Evolutionary conservation across 1,140 invertebrate genomes (phyloP).

Genomic region (Listronotus bonariensis): DNA sequence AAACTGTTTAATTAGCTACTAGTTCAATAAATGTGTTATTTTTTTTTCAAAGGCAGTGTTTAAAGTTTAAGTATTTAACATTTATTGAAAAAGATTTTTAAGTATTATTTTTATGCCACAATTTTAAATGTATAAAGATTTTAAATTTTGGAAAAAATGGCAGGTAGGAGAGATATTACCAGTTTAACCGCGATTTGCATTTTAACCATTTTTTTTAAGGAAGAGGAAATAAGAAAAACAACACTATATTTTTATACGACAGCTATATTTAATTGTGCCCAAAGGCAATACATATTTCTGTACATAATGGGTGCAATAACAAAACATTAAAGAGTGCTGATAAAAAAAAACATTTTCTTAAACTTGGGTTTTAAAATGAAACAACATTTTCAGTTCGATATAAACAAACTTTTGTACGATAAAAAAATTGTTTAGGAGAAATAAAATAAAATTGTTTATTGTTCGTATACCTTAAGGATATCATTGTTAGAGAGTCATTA

Average conservation of each 20-base stretch:
- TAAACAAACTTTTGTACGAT: background rate
- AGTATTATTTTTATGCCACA: too few species aligned
- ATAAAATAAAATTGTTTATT: constrained; percentile 32
- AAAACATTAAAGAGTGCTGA: constrained; percentile 47
- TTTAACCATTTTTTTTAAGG: too few species aligned
- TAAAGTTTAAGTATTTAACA: too few species aligned
- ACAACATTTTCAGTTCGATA: constrained; percentile 5
- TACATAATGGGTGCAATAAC: constrained; percentile 55
- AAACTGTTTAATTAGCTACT: too few species aligned
- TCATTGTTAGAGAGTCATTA: too few species aligned
- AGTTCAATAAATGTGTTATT: too few species aligned
- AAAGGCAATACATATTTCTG: constrained; percentile 54
- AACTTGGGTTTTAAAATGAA: background rate
- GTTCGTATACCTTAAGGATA: constrained; percentile 49
- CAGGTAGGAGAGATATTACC: too few species aligned
- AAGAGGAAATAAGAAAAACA: background rate
- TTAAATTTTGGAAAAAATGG: too few species aligned
- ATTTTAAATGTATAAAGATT: too few species aligned
- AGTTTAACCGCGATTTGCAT: too few species aligned
- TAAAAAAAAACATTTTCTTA: constrained; percentile 18
- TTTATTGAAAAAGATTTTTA: too few species aligned
- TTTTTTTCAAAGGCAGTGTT: too few species aligned
- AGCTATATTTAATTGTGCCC: constrained; percentile 55
- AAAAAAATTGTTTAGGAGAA: background rate
- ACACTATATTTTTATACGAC: constrained; percentile 41